Evolutionary conservation across 92 coral and sea anemone species (phyloP).

Genomic region (Zoanthus solanderi): DNA sequence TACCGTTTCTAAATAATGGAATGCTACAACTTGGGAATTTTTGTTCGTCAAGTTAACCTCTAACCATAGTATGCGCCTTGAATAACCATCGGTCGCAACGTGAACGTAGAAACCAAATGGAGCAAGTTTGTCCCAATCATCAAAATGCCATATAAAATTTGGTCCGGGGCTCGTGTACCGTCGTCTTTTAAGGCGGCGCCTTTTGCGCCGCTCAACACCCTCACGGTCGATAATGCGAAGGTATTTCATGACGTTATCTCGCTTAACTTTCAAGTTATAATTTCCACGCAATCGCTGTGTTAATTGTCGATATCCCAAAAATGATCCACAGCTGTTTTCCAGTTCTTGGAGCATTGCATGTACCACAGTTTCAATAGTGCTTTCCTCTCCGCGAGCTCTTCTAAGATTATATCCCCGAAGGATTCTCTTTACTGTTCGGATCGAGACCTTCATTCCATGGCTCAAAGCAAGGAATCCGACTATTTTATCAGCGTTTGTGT

Average conservation of each 20-base stretch:
- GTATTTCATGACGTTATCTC: background rate
- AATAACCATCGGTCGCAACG: background rate
- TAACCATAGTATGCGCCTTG: background rate
- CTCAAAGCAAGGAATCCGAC: too few species aligned
- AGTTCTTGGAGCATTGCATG: background rate
- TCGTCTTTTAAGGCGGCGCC: background rate
- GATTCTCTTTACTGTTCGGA: too few species aligned
- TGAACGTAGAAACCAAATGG: background rate
- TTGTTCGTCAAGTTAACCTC: background rate
- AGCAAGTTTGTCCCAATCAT: background rate
- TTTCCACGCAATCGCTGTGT: background rate
- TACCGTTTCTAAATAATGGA: constrained; percentile 14
- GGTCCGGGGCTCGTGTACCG: background rate
- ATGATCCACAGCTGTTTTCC: background rate
- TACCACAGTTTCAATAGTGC: background rate
- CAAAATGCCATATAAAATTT: background rate
- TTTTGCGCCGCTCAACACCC: background rate
- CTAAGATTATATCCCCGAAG: too few species aligned
- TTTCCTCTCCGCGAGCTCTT: background rate
- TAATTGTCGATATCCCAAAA: background rate
- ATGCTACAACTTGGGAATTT: constrained; percentile 1
- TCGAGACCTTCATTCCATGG: too few species aligned
- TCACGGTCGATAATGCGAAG: background rate
- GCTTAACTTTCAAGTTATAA: background rate
- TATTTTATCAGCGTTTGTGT: too few species aligned